Evolutionary conservation across 2,888 invertebrate genomes (phyloP).

Genomic region (Lasioglossum pauxillum): DNA sequence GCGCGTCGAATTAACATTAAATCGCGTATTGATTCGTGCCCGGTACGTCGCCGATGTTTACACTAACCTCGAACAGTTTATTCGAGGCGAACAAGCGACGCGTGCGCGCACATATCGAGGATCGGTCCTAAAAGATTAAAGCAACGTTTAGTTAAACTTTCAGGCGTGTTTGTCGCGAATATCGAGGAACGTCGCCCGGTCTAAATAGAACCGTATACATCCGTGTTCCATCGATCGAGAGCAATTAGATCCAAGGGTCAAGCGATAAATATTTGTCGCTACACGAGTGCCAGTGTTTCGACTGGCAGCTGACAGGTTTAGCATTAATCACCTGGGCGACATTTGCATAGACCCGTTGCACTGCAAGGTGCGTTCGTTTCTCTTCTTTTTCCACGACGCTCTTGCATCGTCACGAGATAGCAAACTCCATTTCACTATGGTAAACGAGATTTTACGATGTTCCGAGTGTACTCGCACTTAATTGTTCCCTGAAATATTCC

Average conservation of each 20-base stretch:
- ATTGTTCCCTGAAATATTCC: background rate
- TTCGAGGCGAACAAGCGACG: background rate
- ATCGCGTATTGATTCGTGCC: background rate
- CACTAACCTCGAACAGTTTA: background rate
- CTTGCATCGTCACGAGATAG: background rate
- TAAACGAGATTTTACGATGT: too few relatives aligned
- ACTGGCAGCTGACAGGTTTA: conserved; percentile 22
- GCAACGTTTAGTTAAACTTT: background rate
- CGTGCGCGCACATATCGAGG: background rate
- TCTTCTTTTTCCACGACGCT: background rate
- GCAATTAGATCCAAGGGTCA: conserved; percentile 44
- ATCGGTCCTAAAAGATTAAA: background rate
- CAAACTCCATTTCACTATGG: too few relatives aligned
- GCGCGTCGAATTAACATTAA: background rate
- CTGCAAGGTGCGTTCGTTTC: background rate
- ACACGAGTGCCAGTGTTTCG: conserved; percentile 37
- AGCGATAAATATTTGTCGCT: conserved; percentile 46
- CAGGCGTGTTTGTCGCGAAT: background rate
- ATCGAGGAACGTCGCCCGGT: background rate
- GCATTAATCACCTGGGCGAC: conserved; percentile 42
- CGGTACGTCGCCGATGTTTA: background rate
- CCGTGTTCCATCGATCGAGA: conserved; percentile 33
- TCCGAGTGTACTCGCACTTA: background rate
- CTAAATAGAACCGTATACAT: conserved; percentile 27
- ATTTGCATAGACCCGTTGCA: conserved; percentile 39